These are phyloP conservation scores for Gisinianus flammeolus DNA, from an alignment of 2,888 invertebrate genomes.

Conservation along the genomic window DNA sequence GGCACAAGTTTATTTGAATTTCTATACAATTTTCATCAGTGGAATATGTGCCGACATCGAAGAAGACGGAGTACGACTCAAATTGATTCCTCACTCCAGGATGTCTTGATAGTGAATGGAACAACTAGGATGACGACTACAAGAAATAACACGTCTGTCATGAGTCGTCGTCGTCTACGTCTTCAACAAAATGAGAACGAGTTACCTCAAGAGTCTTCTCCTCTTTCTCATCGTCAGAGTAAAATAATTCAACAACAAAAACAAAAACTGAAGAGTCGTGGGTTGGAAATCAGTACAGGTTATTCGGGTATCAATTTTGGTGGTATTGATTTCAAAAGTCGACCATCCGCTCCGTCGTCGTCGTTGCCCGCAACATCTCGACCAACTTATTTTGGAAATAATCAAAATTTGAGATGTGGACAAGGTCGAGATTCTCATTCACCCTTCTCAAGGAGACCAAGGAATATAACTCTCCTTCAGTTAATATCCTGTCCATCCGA, in stretches of 20 bases:
- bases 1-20: not conserved
- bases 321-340: constrained; percentile 35
- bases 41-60: constrained; percentile 39
- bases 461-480: constrained; percentile 40
- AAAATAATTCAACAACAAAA: no score
- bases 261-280: no score
- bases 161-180: no score
- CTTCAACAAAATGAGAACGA: no score
- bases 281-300: constrained; percentile 36
- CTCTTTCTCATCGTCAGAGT: no score
- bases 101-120: not conserved
- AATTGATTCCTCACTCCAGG: no score
- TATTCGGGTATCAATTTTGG: constrained; percentile 41
- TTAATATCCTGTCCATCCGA: constrained; percentile 44
- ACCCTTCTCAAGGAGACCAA: constrained; percentile 15
- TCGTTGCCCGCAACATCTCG: not conserved
- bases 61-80: constrained; percentile 22
- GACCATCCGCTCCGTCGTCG: not conserved
- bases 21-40: constrained; percentile 27
- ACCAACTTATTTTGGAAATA: constrained; percentile 40
- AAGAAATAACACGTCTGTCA: no score
- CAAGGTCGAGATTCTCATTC: not conserved
- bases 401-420: constrained; percentile 40
- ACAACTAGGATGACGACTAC: no score
- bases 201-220: no score